Evolutionary conservation across 2,888 invertebrate species (phyloP), one percentile per base, ranked within the genome.

Genomic region (Tinea pellionella): DNA sequence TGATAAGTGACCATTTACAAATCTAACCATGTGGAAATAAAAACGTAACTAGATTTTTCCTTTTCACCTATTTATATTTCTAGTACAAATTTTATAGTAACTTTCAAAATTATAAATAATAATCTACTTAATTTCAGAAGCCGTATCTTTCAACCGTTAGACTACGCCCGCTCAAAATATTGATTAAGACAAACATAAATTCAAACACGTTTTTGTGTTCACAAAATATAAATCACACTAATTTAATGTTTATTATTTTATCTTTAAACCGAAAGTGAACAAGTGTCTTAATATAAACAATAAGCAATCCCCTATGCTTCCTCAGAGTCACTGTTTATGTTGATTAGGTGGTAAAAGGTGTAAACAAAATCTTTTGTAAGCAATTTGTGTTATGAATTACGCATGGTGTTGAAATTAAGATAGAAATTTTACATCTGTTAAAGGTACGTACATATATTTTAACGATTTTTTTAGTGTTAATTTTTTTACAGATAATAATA

Each of bases 201-300:
- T n/a, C n/a, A n/a, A n/a, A n/a, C n/a, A n/a, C n/a, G n/a, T n/a
- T n/a, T n/a, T n/a, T n/a, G n/a, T n/a, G 6, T 24, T 24, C 6
- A 24, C 6, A 24, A 24, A 24, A 24, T 41, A 42, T 24, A 57
- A 69, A 67, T 67, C 63, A 65, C 65, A 66, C 70, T 67, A 71
- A 69, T 73, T 68, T 67, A 61, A 16, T 60, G 60, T 60, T 60
- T 60, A 41, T 60, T 60, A n/a, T 60, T 60, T 41, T 32, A 60
- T 16, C 42, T 37, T 55, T 55, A 55, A 53, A 19, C 37, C 53
- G 41, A 24, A 55, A 65, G 65, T 65, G 68, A 73, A 77, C 79
- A 78, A 81, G 79, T 80, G 78, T 71, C 66, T 66, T 61, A 71
- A 69, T 65, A 68, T 77, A 80, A 82, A 81, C 78, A 82, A 68